Conservation (phyloP, 23 tunicate species). For the Aplidium turbinatum region DNA sequence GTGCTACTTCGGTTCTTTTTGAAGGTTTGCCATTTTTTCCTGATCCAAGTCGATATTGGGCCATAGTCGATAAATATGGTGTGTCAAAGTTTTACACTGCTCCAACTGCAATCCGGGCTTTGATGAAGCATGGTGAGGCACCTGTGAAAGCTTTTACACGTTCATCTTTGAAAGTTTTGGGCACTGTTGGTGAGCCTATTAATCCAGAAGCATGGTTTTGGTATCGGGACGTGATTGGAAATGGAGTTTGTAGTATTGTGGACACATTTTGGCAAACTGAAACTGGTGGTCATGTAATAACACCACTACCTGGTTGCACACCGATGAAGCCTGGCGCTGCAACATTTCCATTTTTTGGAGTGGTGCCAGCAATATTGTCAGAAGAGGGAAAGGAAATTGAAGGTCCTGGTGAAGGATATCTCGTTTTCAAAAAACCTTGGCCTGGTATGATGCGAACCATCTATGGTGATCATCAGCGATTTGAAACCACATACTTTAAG, state of each 20-base stretch:
- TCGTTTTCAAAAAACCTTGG: constrained; percentile 94
- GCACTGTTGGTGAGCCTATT: constrained; percentile 94
- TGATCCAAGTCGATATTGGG: constrained; percentile 89
- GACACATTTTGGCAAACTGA: constrained; percentile 99
- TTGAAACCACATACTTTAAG: constrained; percentile 66
- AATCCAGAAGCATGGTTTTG: constrained; percentile 95
- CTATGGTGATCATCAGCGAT: constrained; percentile 77
- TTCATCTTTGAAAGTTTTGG: constrained; percentile 60
- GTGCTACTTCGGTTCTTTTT: constrained; percentile 93
- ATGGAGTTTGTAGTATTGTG: constrained; percentile 70
- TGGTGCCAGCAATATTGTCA: constrained; percentile 76
- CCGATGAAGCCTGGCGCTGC: constrained; percentile 91
- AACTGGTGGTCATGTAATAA: constrained; percentile 94
- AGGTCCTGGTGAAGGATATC: constrained; percentile 80
- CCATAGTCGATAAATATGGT: constrained; percentile 83
- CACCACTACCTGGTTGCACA: constrained; percentile 94
- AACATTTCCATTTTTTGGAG: constrained; percentile 89
- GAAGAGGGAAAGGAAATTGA: constrained; percentile 75
- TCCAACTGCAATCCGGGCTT: constrained; percentile 91
- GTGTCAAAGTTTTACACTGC: constrained; percentile 95
- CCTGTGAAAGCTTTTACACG: constrained; percentile 81
- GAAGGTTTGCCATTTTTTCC: constrained; percentile 93
- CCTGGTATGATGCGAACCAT: constrained; percentile 93
- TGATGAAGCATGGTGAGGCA: constrained; percentile 88
- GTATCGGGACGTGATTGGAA: constrained; percentile 86